Conservation (phyloP, 2,113 vertebrate genomes). For the Pachycephala philippinensis region DNA sequence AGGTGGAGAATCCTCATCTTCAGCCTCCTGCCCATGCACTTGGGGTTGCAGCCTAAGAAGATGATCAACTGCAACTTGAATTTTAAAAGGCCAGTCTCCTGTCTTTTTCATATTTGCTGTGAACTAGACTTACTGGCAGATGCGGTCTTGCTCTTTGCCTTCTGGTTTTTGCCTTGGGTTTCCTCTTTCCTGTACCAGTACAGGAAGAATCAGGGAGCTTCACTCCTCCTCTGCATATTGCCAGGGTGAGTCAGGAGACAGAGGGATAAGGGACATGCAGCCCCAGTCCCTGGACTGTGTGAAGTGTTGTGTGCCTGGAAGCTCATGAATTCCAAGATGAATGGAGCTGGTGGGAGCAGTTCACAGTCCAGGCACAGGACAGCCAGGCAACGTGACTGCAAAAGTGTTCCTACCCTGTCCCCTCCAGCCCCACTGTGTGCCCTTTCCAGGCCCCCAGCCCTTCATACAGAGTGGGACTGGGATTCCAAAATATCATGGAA, state of each 20-base stretch:
- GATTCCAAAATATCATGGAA: not conserved
- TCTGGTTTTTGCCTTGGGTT: not conserved
- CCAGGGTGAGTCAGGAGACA: not conserved
- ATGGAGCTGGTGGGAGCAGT: not conserved
- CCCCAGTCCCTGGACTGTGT: not conserved
- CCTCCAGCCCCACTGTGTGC: accelerated
- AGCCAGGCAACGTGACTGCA: accelerated
- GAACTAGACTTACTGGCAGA: not conserved
- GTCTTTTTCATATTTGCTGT: not conserved
- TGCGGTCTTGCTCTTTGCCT: not conserved
- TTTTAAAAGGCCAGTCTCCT: not conserved
- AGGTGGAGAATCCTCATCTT: not conserved
- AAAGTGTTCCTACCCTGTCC: not conserved
- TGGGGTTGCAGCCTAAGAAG: not conserved
- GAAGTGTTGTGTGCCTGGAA: not conserved
- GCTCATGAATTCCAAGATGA: not conserved
- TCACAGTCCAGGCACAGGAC: not conserved
- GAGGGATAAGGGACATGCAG: not conserved
- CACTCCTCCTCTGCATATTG: not conserved
- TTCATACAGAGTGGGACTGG: not conserved
- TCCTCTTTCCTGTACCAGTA: not conserved
- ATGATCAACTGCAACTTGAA: not conserved
- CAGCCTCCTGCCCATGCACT: not conserved
- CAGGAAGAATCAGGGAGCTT: not conserved
- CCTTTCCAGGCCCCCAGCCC: not conserved